phyloP scores from a whole-genome alignment of 2,797 vertebrate genomes.

The Tiaroga cobitis region DNA sequence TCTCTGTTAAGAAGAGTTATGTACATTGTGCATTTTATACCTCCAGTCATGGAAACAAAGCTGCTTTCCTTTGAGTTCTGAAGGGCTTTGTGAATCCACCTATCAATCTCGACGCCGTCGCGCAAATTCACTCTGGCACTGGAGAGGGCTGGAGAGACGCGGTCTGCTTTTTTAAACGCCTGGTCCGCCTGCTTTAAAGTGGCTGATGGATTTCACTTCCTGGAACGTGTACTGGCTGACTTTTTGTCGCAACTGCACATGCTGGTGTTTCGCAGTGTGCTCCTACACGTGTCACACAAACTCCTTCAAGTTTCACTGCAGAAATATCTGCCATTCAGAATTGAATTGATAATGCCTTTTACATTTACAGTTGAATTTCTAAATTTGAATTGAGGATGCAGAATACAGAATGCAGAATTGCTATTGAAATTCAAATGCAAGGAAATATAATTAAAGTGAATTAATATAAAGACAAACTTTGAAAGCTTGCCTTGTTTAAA shows the following conservation, averaged over 20 bases:
- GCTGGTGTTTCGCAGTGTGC: neutral
- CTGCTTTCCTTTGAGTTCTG: conserved; percentile 72
- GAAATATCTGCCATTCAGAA: neutral
- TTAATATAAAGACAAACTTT: neutral
- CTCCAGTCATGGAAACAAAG: conserved; percentile 72
- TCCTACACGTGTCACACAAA: neutral
- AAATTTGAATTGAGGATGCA: neutral
- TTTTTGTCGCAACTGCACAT: conserved; percentile 12
- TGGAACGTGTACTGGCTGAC: neutral
- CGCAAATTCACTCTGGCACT: conserved; percentile 68
- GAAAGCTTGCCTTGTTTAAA: neutral
- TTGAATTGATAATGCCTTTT: neutral
- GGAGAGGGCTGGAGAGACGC: conserved; percentile 51
- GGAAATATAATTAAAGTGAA: neutral
- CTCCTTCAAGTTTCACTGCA: neutral
- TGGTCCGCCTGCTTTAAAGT: conserved; percentile 36
- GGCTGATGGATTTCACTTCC: conserved; percentile 36
- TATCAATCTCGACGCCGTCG: conserved; percentile 71
- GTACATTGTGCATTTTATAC: conserved; percentile 76
- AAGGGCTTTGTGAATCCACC: conserved; percentile 72
- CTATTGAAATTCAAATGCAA: neutral
- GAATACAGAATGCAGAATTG: neutral
- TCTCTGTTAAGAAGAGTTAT: conserved; percentile 81
- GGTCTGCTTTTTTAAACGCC: conserved; percentile 51
- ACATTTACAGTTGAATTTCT: neutral